Conservation (phyloP, 2,797 vertebrate genomes). For the Peromyscus melanophrys region DNA sequence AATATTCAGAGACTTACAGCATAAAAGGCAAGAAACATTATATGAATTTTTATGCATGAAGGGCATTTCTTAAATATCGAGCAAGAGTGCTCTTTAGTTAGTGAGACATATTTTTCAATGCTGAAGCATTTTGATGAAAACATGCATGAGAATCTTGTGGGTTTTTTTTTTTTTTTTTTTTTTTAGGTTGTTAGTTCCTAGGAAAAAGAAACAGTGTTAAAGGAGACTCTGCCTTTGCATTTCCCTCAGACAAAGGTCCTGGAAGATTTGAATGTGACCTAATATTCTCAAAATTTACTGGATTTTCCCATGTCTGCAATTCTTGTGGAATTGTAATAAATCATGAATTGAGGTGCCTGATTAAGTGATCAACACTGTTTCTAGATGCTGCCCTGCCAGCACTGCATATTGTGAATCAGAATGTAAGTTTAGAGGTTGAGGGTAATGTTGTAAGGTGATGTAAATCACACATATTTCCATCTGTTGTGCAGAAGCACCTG, state of each 20-base stretch:
- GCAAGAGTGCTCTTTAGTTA: background rate
- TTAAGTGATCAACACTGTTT: too few species aligned
- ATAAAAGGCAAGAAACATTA: background rate
- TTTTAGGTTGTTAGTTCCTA: background rate
- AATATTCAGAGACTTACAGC: background rate
- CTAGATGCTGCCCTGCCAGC: background rate
- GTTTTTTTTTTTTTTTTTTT: too few species aligned
- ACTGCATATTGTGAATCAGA: background rate
- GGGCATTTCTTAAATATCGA: background rate
- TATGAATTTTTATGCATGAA: background rate
- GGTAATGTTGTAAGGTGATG: background rate
- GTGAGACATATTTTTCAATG: background rate
- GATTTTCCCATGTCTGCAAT: background rate
- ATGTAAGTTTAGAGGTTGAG: background rate
- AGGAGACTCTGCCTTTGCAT: background rate
- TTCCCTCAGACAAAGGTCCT: background rate
- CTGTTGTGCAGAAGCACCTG: background rate
- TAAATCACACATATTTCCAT: background rate
- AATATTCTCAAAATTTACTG: background rate
- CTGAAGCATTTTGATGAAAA: background rate
- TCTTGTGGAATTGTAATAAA: background rate
- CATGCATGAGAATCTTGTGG: background rate
- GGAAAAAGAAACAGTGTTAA: background rate
- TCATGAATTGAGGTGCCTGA: background rate
- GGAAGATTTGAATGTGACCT: background rate